These are phyloP conservation scores for Chesias legatella DNA, from an alignment of 2,888 invertebrate species.

Conservation along the genomic window DNA sequence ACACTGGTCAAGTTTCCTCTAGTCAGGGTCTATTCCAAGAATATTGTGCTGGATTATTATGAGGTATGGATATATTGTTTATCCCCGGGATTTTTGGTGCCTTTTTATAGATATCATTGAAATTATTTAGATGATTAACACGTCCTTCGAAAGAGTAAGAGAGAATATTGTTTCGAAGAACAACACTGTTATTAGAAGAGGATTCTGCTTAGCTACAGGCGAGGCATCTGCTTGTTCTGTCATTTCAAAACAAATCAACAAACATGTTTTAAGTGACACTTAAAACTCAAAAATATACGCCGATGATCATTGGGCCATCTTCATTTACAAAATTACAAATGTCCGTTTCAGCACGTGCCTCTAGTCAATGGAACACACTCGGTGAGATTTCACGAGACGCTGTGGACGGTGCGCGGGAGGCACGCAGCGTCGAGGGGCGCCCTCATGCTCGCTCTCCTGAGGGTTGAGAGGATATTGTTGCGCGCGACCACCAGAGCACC, in stretches of 20 bases:
- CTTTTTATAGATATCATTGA: too few relatives aligned
- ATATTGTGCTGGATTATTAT: slow-evolving; percentile 88
- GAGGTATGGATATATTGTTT: slow-evolving; percentile 55
- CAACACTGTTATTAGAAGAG: too few relatives aligned
- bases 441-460: slow-evolving; percentile 95
- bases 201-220: too few relatives aligned
- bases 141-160: neutral
- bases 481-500: slow-evolving; percentile 78
- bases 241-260: too few relatives aligned
- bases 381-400: slow-evolving; percentile 86
- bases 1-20: slow-evolving; percentile 85
- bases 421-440: slow-evolving; percentile 82
- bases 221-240: too few relatives aligned
- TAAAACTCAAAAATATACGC: too few relatives aligned
- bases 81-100: too few relatives aligned
- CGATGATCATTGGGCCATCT: too few relatives aligned
- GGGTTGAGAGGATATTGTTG: slow-evolving; percentile 89
- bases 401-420: slow-evolving; percentile 86
- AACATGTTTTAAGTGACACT: too few relatives aligned
- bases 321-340: neutral
- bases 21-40: slow-evolving; percentile 89
- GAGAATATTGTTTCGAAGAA: too few relatives aligned
- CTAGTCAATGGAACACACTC: slow-evolving; percentile 74
- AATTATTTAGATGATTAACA: too few relatives aligned
- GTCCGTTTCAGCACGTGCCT: slow-evolving; percentile 51